Conservation (phyloP, 2,113 vertebrate genomes). For the Bufo gargarizans region DNA sequence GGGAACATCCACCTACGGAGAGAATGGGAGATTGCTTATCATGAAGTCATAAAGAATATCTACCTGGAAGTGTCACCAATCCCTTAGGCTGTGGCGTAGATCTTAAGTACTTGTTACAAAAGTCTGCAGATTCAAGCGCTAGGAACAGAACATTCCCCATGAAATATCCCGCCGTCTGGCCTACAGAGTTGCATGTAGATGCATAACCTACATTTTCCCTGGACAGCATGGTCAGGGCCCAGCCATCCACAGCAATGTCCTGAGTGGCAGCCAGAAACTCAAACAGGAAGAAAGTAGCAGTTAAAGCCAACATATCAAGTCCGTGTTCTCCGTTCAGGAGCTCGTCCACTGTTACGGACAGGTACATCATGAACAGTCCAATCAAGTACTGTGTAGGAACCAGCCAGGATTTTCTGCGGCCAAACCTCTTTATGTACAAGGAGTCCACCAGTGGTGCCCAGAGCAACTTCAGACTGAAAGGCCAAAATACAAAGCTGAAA, state of each 20-base stretch:
- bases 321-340: conserved; percentile 80
- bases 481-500: conserved; percentile 98
- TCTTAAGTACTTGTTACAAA: conserved; percentile 97
- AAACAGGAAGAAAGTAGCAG: conserved; percentile 90
- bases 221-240: conserved; percentile 97
- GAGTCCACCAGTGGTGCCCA: conserved; percentile 97
- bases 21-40: too few species aligned
- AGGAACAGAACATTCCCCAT: conserved; percentile 96
- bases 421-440: conserved; percentile 85
- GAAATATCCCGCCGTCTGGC: conserved; percentile 97
- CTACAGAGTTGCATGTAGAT: conserved; percentile 97
- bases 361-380: conserved; percentile 94
- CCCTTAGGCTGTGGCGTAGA: conserved; percentile 83
- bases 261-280: conserved; percentile 97
- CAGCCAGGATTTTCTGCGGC: conserved; percentile 96
- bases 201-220: conserved; percentile 95
- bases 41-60: neutral
- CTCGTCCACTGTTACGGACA: conserved; percentile 81
- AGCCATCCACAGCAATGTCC: conserved; percentile 97
- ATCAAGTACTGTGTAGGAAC: conserved; percentile 94
- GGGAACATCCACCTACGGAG: too few species aligned
- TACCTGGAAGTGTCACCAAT: conserved; percentile 94
- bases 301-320: conserved; percentile 83
- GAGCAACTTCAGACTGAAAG: conserved; percentile 94
- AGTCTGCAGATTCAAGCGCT: conserved; percentile 92